phyloP scores from a whole-genome alignment of 2,797 vertebrate genomes.

The Micropoecilia bifurca region DNA sequence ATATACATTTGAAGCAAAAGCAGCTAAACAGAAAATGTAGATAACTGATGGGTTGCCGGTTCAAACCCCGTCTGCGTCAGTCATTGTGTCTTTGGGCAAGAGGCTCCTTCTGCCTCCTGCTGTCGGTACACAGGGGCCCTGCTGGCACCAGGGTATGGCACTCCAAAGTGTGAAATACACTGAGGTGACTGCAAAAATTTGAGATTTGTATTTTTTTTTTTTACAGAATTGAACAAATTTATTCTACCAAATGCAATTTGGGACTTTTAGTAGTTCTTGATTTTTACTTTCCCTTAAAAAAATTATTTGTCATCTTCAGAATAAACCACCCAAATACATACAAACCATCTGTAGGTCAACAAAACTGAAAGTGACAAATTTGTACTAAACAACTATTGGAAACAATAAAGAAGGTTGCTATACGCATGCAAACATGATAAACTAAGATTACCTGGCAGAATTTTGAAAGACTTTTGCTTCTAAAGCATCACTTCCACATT shows the following conservation, averaged over 20 bases:
- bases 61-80: no score
- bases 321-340: background rate
- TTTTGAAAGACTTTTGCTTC: conserved; percentile 3
- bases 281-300: background rate
- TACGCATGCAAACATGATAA: background rate
- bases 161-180: background rate
- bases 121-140: no score
- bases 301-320: background rate
- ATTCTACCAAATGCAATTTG: background rate
- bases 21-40: background rate
- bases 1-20: background rate
- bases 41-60: background rate
- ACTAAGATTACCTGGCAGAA: background rate
- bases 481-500: background rate
- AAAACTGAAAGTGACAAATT: background rate
- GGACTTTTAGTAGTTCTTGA: background rate
- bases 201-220: background rate
- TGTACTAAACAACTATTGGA: background rate
- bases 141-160: no score
- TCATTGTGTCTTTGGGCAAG: no score
- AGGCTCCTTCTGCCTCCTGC: no score
- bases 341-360: no score
- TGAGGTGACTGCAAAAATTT: background rate
- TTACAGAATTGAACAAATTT: background rate
- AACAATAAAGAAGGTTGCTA: background rate